phyloP scores from a whole-genome alignment of 2,888 invertebrate species.

The Meta bourneti region DNA sequence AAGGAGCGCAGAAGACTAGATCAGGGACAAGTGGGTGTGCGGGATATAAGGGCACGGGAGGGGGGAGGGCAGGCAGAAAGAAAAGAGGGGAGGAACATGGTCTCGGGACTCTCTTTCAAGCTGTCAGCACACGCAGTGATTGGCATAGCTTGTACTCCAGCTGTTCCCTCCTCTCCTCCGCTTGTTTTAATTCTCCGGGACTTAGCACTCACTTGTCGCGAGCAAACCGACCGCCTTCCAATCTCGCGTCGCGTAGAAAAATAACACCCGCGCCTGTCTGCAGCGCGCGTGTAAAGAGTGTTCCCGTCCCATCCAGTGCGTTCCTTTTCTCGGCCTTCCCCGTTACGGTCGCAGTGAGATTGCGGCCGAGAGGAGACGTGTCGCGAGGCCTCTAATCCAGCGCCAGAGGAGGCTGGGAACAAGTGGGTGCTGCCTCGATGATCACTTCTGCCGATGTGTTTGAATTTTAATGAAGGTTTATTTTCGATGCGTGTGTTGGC shows the following conservation, averaged over 20 bases:
- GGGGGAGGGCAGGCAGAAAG: slow-evolving; percentile 2
- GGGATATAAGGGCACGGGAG: slow-evolving; percentile 18
- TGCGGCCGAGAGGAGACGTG: slow-evolving; percentile 4
- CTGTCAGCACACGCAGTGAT: slow-evolving; percentile 71
- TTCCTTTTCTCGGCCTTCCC: slow-evolving; percentile 13
- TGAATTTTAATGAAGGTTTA: slow-evolving; percentile 60
- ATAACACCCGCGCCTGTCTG: slow-evolving; percentile 55
- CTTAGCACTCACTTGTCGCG: slow-evolving; percentile 71
- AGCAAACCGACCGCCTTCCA: slow-evolving; percentile 54
- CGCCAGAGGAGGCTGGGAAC: not conserved
- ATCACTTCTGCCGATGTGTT: slow-evolving; percentile 15
- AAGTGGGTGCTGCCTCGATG: slow-evolving; percentile 5
- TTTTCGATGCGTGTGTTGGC: slow-evolving; percentile 3
- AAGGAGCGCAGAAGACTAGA: slow-evolving; percentile 63
- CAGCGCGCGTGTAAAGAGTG: slow-evolving; percentile 32
- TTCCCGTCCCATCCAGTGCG: slow-evolving; percentile 14
- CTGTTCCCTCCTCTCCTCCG: slow-evolving; percentile 52
- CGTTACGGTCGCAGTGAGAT: slow-evolving; percentile 39
- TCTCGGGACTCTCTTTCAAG: slow-evolving; percentile 40
- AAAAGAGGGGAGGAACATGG: not conserved
- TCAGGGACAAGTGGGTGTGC: slow-evolving; percentile 62
- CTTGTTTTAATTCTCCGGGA: slow-evolving; percentile 64
- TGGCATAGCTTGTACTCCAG: slow-evolving; percentile 67
- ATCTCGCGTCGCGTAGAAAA: slow-evolving; percentile 55
- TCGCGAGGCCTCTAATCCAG: slow-evolving; percentile 22